Evolutionary conservation across 35 echinoderm and acorn worm species (phyloP), one percentile per base, ranked within the genome.

Genomic region (Acanthaster planci): DNA sequence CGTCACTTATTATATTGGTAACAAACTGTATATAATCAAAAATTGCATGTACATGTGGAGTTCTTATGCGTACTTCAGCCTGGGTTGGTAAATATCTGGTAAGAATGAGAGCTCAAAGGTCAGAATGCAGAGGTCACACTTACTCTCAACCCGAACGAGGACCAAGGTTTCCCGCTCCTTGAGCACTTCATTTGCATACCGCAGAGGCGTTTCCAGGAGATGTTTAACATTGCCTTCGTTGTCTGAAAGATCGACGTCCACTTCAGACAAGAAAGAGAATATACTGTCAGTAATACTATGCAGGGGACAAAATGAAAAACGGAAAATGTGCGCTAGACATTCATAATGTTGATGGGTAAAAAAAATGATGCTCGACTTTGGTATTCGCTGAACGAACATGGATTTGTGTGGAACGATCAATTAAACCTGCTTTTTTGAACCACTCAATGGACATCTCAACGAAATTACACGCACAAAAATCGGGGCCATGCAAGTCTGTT

Each of bases 141-240:
- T 86, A 97, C 94, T 97, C 84, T 92, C 90, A 5, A 97, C 90
- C 80, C 84, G 89, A 22, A 97, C 81, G 21, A 97, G 59, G 8
- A 97, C 87, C 51, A 92, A 92, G 2, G 84, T 86, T 58, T 97
- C 94, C 68, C 94, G 82, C 52, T 92, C 94, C 64, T 87, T 92
- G 14, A 97, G 90, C 21, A 97, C 86, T 50, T 97, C 94, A 51
- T 87, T 97, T 40, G 94, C 94, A 77, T 97, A 97, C 54, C 84
- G 79, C 7, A 64, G 80, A 55, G 90, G 90, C 15, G 94, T 39
- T 39, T 97, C 94, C 17, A 51, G 50, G 23, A 92, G 72, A 40
- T 92, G 90, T 67, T 97, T 97, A 0, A 97, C 78, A 76, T 97
- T 97, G 9, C 94, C 94, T 85, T 97, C 90, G 2, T 88, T 79